Evolutionary conservation across 2,888 invertebrate species (phyloP).

Genomic region (Drosophila bunnanda): DNA sequence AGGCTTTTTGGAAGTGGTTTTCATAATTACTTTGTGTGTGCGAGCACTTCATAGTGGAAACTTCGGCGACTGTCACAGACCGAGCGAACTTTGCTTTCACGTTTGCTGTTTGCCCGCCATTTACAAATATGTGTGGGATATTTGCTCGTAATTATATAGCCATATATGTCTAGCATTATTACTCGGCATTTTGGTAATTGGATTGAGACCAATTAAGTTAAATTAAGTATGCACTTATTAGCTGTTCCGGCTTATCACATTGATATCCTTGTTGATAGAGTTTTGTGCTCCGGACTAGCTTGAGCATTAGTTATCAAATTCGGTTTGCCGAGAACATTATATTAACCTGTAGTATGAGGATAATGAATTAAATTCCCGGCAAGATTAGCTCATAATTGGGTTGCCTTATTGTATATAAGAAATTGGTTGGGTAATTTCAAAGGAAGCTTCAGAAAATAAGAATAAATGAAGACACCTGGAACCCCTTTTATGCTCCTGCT

Average conservation of each 20-base stretch:
- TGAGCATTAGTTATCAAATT: background rate
- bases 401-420: background rate
- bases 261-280: background rate
- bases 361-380: constrained; percentile 1
- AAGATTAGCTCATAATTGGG: background rate
- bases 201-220: constrained; percentile 24
- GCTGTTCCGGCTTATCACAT: constrained; percentile 10
- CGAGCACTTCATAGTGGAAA: constrained; percentile 59
- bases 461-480: background rate
- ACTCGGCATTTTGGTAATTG: constrained; percentile 30
- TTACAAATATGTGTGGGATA: constrained; percentile 30
- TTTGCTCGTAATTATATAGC: constrained; percentile 34
- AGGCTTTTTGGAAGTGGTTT: constrained; percentile 67
- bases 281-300: background rate
- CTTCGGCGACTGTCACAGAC: constrained; percentile 29
- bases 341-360: background rate
- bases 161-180: constrained; percentile 2
- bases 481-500: background rate
- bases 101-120: constrained; percentile 4
- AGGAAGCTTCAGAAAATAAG: no score
- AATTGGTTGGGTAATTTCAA: background rate
- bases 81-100: constrained; percentile 22
- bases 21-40: constrained; percentile 77
- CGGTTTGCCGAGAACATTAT: background rate
- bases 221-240: constrained; percentile 20